Conservation (phyloP, 2,113 vertebrate genomes). For the Turnix velox region DNA sequence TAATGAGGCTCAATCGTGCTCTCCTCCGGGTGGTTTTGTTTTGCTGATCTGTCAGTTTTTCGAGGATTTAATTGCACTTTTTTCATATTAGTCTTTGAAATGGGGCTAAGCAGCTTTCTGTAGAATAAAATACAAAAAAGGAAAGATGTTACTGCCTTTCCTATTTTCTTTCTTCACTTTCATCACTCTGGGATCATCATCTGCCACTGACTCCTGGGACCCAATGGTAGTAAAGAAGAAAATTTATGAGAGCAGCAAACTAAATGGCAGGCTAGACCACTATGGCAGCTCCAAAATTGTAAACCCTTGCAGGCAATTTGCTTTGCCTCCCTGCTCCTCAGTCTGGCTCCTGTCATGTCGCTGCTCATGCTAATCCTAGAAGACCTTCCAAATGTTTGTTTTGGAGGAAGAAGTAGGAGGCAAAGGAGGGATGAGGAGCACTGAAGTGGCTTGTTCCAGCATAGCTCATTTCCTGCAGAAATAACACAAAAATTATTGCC, state of each 20-base stretch:
- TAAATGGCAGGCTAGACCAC: neutral
- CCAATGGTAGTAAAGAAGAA: neutral
- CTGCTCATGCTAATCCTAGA: neutral
- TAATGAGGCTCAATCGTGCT: slow-evolving; percentile 75
- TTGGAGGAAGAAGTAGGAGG: neutral
- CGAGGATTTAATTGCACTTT: slow-evolving; percentile 77
- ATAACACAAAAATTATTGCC: neutral
- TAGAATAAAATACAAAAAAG: slow-evolving; percentile 51
- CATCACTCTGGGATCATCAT: slow-evolving; percentile 22
- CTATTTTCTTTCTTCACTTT: slow-evolving; percentile 8
- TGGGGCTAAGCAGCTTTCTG: slow-evolving; percentile 67
- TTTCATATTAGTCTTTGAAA: slow-evolving; percentile 76
- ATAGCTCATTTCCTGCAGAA: neutral
- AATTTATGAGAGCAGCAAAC: neutral
- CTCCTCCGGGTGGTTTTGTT: slow-evolving; percentile 79
- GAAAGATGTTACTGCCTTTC: slow-evolving; percentile 50
- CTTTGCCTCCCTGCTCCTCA: neutral
- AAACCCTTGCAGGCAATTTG: neutral
- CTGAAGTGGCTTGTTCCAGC: neutral
- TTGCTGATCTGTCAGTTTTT: slow-evolving; percentile 81
- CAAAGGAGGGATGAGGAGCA: accelerated
- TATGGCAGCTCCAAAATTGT: neutral
- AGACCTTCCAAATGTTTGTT: neutral
- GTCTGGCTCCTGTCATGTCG: neutral
- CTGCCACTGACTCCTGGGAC: neutral